Percentiles rank a stretch among this genome's conserved stretches.
Conservation (phyloP, 2,113 vertebrate genomes). For the Osmerus mordax region DNA sequence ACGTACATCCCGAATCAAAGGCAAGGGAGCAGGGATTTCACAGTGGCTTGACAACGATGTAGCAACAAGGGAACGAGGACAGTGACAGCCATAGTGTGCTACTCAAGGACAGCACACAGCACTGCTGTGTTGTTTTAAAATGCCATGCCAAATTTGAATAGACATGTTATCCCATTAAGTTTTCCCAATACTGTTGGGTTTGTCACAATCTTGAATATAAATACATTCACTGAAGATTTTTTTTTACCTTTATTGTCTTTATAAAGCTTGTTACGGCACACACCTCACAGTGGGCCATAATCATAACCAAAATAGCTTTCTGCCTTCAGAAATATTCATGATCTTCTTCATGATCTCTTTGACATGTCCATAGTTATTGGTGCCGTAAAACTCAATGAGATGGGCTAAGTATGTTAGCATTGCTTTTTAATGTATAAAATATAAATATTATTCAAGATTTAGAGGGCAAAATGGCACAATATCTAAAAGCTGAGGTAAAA, state of each 20-base stretch:
- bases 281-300: neutral
- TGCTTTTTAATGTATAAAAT: no score
- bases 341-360: neutral
- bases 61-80: slow-evolving; percentile 22
- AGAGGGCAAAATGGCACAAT: neutral
- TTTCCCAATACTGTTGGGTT: neutral
- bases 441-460: neutral
- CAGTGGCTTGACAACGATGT: slow-evolving; percentile 36
- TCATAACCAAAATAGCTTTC: neutral
- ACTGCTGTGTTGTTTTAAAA: neutral
- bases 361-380: no score
- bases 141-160: slow-evolving; percentile 20
- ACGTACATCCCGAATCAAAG: slow-evolving; percentile 52
- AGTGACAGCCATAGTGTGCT: slow-evolving; percentile 26
- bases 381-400: neutral
- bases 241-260: neutral
- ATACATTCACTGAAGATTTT: neutral
- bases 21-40: slow-evolving; percentile 52
- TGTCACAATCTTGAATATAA: neutral
- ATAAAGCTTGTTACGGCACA: neutral
- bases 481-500: neutral
- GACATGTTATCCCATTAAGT: neutral
- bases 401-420: no score
- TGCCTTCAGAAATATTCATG: neutral
- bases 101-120: neutral